A percentile compares a stretch with the other conserved stretches of the same genome.
phyloP scores from a whole-genome alignment of 1,140 invertebrate genomes.

The Rhizoglyphus robini region DNA sequence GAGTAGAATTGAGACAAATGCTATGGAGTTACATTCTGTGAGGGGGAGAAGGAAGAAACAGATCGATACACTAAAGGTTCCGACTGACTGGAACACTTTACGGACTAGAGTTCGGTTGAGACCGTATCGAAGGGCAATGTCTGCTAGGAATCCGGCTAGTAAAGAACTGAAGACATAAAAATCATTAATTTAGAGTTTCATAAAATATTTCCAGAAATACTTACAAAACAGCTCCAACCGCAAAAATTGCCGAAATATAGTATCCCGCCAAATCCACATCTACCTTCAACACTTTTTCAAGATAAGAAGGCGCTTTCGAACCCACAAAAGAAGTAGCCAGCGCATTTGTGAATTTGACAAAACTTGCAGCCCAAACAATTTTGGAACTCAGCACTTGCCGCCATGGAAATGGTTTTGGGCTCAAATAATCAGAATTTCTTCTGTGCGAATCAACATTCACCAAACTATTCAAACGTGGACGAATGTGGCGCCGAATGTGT shows the following conservation, averaged over 20 bases:
- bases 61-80: conserved; percentile 21
- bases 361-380: conserved; percentile 79
- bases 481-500: conserved; percentile 61
- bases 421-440: background rate
- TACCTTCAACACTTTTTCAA: conserved; percentile 41
- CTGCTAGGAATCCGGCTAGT: background rate
- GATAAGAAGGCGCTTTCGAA: conserved; percentile 55
- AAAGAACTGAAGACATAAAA: conserved; percentile 10
- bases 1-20: conserved; percentile 20
- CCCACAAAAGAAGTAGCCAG: conserved; percentile 89
- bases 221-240: background rate
- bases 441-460: conserved; percentile 15
- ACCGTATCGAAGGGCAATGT: background rate
- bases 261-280: conserved; percentile 17
- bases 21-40: conserved; percentile 20
- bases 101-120: background rate
- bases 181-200: too few relatives aligned
- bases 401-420: conserved; percentile 58
- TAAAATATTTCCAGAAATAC: too few relatives aligned
- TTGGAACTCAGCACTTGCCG: conserved; percentile 54
- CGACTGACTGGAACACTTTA: conserved; percentile 19
- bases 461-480: too few relatives aligned
- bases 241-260: conserved; percentile 22
- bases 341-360: conserved; percentile 73
- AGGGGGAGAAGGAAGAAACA: conserved; percentile 23